phyloP scores from a whole-genome alignment of 2,888 invertebrate genomes.

The Agrochola circellaris region DNA sequence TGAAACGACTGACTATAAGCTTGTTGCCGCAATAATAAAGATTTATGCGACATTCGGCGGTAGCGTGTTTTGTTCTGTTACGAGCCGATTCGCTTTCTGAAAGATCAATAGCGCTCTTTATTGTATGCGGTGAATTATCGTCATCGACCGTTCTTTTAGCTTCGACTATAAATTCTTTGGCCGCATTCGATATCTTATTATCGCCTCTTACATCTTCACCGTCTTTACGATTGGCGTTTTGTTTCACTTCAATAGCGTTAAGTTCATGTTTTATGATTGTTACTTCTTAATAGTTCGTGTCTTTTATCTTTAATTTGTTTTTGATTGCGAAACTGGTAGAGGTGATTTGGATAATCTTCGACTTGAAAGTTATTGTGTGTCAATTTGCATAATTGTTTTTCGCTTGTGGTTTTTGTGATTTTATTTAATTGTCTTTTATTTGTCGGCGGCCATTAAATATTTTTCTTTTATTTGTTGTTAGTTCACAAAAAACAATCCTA shows the following conservation, averaged over 20 bases:
- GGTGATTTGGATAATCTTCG: slow-evolving; percentile 36
- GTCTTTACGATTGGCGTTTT: slow-evolving; percentile 76
- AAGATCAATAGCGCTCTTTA: slow-evolving; percentile 90
- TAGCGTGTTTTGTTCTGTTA: slow-evolving; percentile 90
- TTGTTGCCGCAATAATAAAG: slow-evolving; percentile 91
- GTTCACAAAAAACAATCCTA: not conserved
- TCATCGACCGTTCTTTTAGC: slow-evolving; percentile 83
- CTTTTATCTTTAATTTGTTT: slow-evolving; percentile 58
- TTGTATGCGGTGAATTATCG: slow-evolving; percentile 87
- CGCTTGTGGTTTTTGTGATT: slow-evolving; percentile 26
- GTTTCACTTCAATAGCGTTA: slow-evolving; percentile 71
- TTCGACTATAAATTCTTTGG: slow-evolving; percentile 83
- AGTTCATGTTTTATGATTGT: slow-evolving; percentile 70
- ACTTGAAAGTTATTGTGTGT: slow-evolving; percentile 23
- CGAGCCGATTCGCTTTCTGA: slow-evolving; percentile 89
- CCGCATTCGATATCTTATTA: slow-evolving; percentile 84
- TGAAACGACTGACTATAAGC: slow-evolving; percentile 89
- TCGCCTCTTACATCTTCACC: slow-evolving; percentile 85
- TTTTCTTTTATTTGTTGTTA: slow-evolving; percentile 9
- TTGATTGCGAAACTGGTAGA: slow-evolving; percentile 46
- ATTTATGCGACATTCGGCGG: slow-evolving; percentile 90
- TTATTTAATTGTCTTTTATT: slow-evolving; percentile 23
- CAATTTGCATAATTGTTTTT: slow-evolving; percentile 50
- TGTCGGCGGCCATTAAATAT: slow-evolving; percentile 2
- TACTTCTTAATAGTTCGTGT: slow-evolving; percentile 62